Base-by-base conservation (phyloP, 2,888 invertebrate species). In the Boloria euphrosyne region DNA sequence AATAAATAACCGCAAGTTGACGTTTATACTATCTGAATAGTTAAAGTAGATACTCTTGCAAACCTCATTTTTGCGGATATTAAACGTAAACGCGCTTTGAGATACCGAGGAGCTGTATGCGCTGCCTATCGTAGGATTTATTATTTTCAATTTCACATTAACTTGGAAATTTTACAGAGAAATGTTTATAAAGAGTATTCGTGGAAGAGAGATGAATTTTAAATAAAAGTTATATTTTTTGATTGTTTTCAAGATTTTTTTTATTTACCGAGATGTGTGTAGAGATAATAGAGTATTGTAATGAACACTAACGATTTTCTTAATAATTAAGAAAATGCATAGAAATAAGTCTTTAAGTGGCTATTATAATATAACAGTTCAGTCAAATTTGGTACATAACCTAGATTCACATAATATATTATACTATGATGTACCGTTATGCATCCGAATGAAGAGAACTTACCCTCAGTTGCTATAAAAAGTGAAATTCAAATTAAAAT, bases 1-100 rank as follows among this genome's bases (percentile, higher is more conserved):
- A 27, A 57, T 27, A 46, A 38, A 38, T 38, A 38, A 38, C 31
- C 7, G 10, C 46, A 57, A 57, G 57, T 57, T 57, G 57, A 46
- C 46, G n/a, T 57, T 46, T 16, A 57, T 57, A 44, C 55, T 57
- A 44, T 57, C 22, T 57, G 14, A 22, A 43, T 51, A 57, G 43
- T 51, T 50, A 57, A 51, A 57, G 44, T 44, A 63, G 63, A 38
- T 38, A 10, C 50, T 50, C 16, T 27, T 6, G 62, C 43, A 66
- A 68, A 69, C 66, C 58, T 62, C 68, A 66, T 69, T 66, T 66
- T 69, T 66, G 59, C 66, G 51, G 60, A 60, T 66, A 63, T 63
- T 63, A 60, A 69, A 68, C 43, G 66, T 59, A 68, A 68, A 68
- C 57, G 46, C 57, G 57, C 57, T 57, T 46, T 57, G 46, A 57